Evolutionary conservation across 2,888 invertebrate genomes (phyloP), one percentile per base, ranked within the genome.

Genomic region (Trisateles emortualis): DNA sequence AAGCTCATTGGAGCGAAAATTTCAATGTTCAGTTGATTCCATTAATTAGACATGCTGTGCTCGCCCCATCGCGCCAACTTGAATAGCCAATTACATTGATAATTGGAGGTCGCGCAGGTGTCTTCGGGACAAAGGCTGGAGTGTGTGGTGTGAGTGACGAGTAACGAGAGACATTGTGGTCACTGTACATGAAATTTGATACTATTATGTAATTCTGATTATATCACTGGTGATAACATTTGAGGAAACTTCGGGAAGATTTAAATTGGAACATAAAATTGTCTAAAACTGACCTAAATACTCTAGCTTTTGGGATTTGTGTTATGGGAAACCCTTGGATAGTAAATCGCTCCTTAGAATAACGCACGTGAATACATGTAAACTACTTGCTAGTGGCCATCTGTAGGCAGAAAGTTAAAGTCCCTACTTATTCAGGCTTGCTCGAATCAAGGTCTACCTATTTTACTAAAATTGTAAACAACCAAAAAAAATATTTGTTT

Each of bases 71-170:
- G 87, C 83, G 79, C 81, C 79, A 83, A 86, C 77, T 86, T 90
- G 89, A 90, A 91, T 91, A 87, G 89, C 90, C 91, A 92, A 92
- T 92, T 92, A 91, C 88, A 89, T 76, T 84, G 88, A 86, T 91
- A 92, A 92, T 92, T 91, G 90, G 84, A 82, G 87, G 88, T 86
- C 84, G 85, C 81, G 82, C 85, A 89, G 90, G 90, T 90, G 87
- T 86, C 89, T 87, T 78, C 74, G 71, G 76, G 81, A 86, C 84
- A 86, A 85, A 86, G 86, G 78, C 71, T 68, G 29, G 52, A 67
- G 53, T 30, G 58, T 33, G 52, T 59, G 77, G 74, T 57, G 39
- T 55, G 45, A 68, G 68, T 2, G n/a, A 54, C 24, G 32, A 53
- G 47, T 38, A 17, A 26, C 13, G 13, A 3, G 8, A 44, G 36